Evolutionary conservation across 35 echinoderm and acorn worm genomes (phyloP).

Genomic region (Anneissia japonica): DNA sequence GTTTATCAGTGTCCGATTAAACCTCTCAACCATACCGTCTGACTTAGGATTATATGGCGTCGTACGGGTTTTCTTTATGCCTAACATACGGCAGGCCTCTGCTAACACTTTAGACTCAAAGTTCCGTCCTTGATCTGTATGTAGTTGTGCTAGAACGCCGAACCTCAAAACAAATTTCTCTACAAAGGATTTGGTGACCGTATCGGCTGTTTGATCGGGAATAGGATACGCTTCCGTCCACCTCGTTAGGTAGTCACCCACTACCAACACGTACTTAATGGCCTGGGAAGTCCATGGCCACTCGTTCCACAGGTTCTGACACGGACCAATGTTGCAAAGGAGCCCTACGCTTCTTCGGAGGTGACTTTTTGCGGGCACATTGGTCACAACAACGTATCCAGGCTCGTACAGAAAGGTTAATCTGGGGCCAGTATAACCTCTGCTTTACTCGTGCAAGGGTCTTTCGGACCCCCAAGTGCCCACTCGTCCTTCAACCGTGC

Average conservation of each 20-base stretch:
- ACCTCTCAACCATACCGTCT: too few relatives aligned
- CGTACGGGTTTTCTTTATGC: too few relatives aligned
- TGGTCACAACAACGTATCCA: neutral
- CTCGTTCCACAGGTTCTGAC: conserved; percentile 22
- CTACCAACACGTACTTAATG: conserved; percentile 37
- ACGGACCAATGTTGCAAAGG: neutral
- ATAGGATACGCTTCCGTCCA: conserved; percentile 47
- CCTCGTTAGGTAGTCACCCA: conserved; percentile 38
- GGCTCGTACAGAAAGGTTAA: neutral
- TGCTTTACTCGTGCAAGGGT: neutral
- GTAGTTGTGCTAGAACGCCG: conserved; percentile 29
- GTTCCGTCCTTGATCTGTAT: conserved; percentile 49
- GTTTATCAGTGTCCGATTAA: too few relatives aligned
- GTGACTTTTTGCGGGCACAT: conserved; percentile 35
- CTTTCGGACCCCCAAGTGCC: neutral
- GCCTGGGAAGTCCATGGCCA: conserved; percentile 33
- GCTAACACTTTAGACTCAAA: conserved; percentile 21
- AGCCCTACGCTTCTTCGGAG: neutral
- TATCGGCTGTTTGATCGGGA: conserved; percentile 36
- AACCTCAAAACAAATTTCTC: conserved; percentile 48
- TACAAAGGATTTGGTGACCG: conserved; percentile 32
- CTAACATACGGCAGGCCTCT: too few relatives aligned
- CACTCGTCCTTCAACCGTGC: neutral
- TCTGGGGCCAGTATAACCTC: neutral
- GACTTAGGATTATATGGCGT: too few relatives aligned